A percentile compares a stretch with the other conserved stretches of the same genome.
Evolutionary conservation across 30 jellyfish, hydroid and myxozoan species (phyloP).

Genomic region (Hydractinia symbiolongicarpus): DNA sequence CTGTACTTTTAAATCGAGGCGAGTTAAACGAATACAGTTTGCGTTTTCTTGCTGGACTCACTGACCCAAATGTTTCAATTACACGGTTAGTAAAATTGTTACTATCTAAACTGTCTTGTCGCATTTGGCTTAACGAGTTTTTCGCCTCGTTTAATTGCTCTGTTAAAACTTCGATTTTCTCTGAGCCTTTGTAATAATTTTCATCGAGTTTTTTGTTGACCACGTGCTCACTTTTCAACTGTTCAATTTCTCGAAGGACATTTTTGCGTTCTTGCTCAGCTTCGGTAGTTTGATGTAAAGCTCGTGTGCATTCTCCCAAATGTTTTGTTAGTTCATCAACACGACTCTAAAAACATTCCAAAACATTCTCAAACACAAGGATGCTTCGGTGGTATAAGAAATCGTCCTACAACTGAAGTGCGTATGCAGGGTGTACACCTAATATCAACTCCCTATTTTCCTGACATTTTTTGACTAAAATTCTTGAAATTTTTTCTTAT

Average conservation of each 20-base stretch:
- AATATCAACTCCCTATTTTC: too few species aligned
- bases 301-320: slow-evolving; percentile 61
- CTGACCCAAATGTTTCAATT: slow-evolving; percentile 34
- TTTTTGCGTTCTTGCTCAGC: slow-evolving; percentile 40
- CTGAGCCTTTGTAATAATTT: slow-evolving; percentile 49
- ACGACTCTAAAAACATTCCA: slow-evolving; percentile 31
- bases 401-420: background rate
- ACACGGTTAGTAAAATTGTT: slow-evolving; percentile 36
- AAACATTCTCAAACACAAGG: background rate
- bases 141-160: slow-evolving; percentile 72
- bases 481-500: too few species aligned
- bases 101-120: slow-evolving; percentile 51
- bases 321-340: slow-evolving; percentile 55
- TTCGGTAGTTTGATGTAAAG: slow-evolving; percentile 40
- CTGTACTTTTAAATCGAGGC: background rate
- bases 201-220: slow-evolving; percentile 55
- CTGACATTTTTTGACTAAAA: too few species aligned
- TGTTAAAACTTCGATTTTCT: slow-evolving; percentile 44
- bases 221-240: slow-evolving; percentile 51
- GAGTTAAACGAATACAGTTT: slow-evolving; percentile 5
- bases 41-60: slow-evolving; percentile 20
- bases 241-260: slow-evolving; percentile 52
- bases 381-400: background rate
- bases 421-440: background rate
- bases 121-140: slow-evolving; percentile 46